Evolutionary conservation across 2,888 invertebrate species (phyloP), one percentile per base, ranked within the genome.

Genomic region (Agonopterix subpropinquella): DNA sequence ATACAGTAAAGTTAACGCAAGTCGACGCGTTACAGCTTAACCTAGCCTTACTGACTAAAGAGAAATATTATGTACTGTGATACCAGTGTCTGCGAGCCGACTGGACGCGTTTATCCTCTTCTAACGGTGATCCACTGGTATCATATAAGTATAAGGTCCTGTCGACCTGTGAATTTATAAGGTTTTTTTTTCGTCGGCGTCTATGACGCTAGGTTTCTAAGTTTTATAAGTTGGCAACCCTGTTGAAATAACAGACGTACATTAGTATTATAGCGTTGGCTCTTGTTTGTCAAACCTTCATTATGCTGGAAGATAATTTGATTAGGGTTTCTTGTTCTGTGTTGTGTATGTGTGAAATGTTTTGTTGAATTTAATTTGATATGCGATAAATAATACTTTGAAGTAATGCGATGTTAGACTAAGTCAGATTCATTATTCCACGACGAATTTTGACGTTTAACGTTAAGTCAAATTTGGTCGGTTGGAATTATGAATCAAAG

Each of bases 241-340:
- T 85, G 86, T 81, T 83, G 85, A 84, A 85, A 86, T 84, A 73
- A 84, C 75, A 87, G 73, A 84, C 67, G 74, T 56, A 65, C 66
- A 85, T 85, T 87, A 85, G 85, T 86, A 78, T 74, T 64, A 70
- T 55, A 67, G 60, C 59, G 64, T 64, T 54, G 55, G 64, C 54
- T 39, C 44, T 56, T 57, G 55, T 57, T 55, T 47, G 51, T 58
- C 75, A 75, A 71, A 80, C 76, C 73, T 76, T 54, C 52, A 46
- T 42, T 44, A 49, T 45, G 74, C 84, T 83, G 84, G 43, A 83
- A 84, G 48, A 55, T 51, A 79, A 72, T 1, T 7, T 18, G 43
- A 45, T 65, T 58, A 70, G 65, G 66, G 66, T 53, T 53, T 51
- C 52, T 51, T 60, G n/a, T 67, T 51, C 61, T 49, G 50, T 47